Conservation (phyloP, 2,888 invertebrate species). For the Nomada hirtipes region DNA sequence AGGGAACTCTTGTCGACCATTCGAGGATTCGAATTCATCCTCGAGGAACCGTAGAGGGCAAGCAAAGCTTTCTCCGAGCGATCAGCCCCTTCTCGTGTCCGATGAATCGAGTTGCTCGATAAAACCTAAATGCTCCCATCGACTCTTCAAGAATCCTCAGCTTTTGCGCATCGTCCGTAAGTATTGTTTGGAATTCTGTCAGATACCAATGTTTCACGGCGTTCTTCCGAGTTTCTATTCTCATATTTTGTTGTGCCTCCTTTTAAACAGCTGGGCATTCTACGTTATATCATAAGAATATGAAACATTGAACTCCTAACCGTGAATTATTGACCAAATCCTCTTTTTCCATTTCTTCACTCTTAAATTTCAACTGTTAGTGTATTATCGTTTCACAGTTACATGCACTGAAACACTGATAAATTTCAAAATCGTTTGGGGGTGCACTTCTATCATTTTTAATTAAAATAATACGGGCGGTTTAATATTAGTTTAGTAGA, state of each 20-base stretch:
- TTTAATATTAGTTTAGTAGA: no score
- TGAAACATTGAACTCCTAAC: no score
- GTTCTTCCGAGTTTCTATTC: background rate
- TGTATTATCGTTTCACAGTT: no score
- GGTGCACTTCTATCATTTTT: no score
- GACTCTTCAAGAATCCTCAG: background rate
- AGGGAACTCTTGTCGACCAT: slow-evolving; percentile 60
- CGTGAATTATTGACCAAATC: no score
- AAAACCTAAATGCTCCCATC: background rate
- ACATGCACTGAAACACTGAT: no score
- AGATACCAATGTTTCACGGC: background rate
- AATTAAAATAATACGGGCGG: no score
- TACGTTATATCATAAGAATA: no score
- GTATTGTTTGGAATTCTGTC: background rate
- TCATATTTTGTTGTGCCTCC: background rate
- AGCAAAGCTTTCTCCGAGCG: slow-evolving; percentile 54
- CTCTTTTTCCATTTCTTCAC: no score
- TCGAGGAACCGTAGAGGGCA: slow-evolving; percentile 56
- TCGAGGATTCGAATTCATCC: slow-evolving; percentile 69
- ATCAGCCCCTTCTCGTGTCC: slow-evolving; percentile 49
- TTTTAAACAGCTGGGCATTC: background rate
- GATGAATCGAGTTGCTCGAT: slow-evolving; percentile 7
- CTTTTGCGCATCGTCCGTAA: background rate
- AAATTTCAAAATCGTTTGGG: no score
- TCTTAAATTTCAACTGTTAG: no score